Evolutionary conservation across 2,888 invertebrate genomes (phyloP).

Genomic region (Torymus texanus): DNA sequence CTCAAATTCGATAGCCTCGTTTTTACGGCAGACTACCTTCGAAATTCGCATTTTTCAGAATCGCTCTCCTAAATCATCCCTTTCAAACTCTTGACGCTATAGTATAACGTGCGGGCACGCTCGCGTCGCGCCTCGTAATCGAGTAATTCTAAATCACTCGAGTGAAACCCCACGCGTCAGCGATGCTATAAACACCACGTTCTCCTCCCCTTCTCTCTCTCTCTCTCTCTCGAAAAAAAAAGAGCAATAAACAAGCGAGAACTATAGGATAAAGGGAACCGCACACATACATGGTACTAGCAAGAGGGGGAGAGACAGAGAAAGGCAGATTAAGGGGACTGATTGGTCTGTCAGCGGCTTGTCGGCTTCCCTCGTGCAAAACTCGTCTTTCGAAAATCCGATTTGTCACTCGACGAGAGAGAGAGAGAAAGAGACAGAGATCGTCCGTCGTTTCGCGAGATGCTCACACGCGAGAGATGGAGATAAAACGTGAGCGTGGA

Average conservation of each 20-base stretch:
- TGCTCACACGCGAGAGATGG: conserved; percentile 27
- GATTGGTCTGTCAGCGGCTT: conserved; percentile 55
- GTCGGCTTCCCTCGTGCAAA: conserved; percentile 43
- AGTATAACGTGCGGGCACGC: too few relatives aligned
- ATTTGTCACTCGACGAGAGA: conserved; percentile 33
- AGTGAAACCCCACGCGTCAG: neutral
- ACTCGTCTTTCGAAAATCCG: conserved; percentile 52
- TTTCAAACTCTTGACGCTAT: too few relatives aligned
- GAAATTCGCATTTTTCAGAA: too few relatives aligned
- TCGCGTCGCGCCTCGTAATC: too few relatives aligned
- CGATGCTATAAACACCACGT: neutral
- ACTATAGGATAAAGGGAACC: too few relatives aligned
- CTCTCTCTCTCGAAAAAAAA: too few relatives aligned
- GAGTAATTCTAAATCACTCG: neutral
- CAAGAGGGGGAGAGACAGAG: neutral
- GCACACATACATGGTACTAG: neutral
- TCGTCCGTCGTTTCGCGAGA: conserved; percentile 40
- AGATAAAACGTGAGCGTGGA: conserved; percentile 50
- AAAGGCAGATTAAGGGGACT: conserved; percentile 52
- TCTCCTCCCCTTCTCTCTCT: too few relatives aligned
- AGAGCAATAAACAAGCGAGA: neutral
- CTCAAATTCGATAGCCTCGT: neutral
- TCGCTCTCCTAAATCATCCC: too few relatives aligned
- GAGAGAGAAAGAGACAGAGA: neutral
- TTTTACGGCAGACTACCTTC: neutral